Conservation (phyloP, 2,113 vertebrate genomes). For the Sylvilagus bachmani region DNA sequence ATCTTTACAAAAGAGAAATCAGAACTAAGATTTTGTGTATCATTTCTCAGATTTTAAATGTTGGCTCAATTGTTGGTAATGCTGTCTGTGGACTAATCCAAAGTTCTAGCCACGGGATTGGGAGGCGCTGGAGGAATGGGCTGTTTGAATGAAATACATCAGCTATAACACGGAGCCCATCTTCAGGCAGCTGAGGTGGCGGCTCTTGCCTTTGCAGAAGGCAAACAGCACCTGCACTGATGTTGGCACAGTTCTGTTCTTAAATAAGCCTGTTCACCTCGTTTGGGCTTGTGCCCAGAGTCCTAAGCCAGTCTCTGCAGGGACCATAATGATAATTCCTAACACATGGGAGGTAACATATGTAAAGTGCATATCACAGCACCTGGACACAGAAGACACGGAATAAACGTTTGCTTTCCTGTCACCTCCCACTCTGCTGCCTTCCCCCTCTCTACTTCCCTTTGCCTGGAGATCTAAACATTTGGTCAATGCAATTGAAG, state of each 20-base stretch:
- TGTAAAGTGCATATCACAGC: conserved; percentile 9
- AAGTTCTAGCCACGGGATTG: neutral
- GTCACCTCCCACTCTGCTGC: neutral
- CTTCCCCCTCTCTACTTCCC: neutral
- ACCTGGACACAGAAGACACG: neutral
- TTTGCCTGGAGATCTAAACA: neutral
- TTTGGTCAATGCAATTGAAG: neutral
- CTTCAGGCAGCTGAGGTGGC: conserved; percentile 22
- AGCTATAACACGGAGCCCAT: neutral
- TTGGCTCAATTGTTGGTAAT: neutral
- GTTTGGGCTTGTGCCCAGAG: conserved; percentile 57
- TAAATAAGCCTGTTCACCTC: conserved; percentile 55
- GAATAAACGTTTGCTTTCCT: neutral
- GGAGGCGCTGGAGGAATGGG: neutral
- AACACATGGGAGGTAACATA: conserved; percentile 5
- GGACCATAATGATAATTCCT: conserved; percentile 27
- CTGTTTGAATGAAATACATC: neutral
- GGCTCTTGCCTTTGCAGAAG: neutral
- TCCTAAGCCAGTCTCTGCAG: conserved; percentile 49
- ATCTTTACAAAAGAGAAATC: conserved; percentile 7
- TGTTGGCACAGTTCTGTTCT: conserved; percentile 20
- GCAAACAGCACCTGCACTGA: neutral
- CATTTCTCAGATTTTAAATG: neutral
- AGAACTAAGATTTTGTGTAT: conserved; percentile 10
- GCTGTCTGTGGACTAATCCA: neutral